Evolutionary conservation across 2,797 vertebrate genomes (phyloP).

Genomic region (Rousettus madagascariensis): DNA sequence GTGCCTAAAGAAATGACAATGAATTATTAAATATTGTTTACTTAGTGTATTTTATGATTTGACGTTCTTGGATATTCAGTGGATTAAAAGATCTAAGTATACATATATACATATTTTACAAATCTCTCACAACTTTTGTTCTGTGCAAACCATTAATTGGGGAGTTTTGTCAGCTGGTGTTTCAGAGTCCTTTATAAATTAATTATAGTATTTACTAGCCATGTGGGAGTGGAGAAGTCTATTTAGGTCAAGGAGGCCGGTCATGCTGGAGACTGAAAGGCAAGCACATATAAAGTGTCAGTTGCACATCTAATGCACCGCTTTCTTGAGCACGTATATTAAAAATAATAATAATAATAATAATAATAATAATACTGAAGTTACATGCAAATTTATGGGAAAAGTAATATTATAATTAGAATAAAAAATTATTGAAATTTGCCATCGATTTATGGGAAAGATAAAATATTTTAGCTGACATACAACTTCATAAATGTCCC

Average conservation of each 20-base stretch:
- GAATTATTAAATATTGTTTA: constrained; percentile 9
- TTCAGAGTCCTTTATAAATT: constrained; percentile 74
- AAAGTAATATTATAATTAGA: neutral
- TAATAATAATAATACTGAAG: neutral
- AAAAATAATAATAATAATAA: neutral
- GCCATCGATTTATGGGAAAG: neutral
- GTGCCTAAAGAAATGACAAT: constrained; percentile 26
- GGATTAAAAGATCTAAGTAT: constrained; percentile 6
- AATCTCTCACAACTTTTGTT: constrained; percentile 28
- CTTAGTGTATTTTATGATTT: constrained; percentile 13
- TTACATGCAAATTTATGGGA: neutral
- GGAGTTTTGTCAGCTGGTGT: constrained; percentile 63
- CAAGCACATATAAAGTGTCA: constrained; percentile 15
- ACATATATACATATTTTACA: neutral
- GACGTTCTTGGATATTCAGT: constrained; percentile 41
- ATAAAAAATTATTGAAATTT: constrained; percentile 27
- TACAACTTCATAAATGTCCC: neutral
- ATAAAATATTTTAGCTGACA: neutral
- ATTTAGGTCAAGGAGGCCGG: constrained; percentile 71
- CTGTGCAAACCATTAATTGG: constrained; percentile 24
- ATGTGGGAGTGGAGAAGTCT: constrained; percentile 55
- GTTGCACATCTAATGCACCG: neutral
- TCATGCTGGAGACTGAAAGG: constrained; percentile 35
- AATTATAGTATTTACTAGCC: constrained; percentile 68
- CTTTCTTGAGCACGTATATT: neutral